Base-by-base conservation (phyloP, 2,888 invertebrate genomes). In the Willowsia nigromaculata region DNA sequence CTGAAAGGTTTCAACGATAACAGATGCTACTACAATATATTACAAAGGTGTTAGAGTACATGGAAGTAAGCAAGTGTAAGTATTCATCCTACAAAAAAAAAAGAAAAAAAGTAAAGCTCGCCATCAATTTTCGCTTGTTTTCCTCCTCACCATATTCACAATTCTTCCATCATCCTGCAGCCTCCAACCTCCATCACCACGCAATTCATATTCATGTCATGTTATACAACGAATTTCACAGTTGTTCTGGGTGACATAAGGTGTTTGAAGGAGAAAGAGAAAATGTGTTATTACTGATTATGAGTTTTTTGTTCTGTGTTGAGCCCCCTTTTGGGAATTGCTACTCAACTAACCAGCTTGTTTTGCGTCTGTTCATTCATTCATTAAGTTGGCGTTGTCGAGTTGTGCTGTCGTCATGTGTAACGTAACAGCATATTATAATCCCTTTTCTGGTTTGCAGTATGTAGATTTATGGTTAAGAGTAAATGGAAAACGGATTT, bases 161-260 rank as follows among this genome's bases (percentile, higher is more conserved):
- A 22, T 18, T 30, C 33, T n/a, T 27, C 30, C 33, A 13, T 62
- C 9, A 1, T 53, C 15, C 2, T 50, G 9, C 22, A n/a, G n/a
- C 53, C 53, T 18, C 22, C 53, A 53, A 18, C 1, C 22, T 53
- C 1, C 53, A 11, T 18, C 53, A 18, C 53, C 22, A 2, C 59
- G 27, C 27, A 27, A 59, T 59, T 59, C 40, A 74, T 27, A 74
- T 74, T 74, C 74, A 40, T 74, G 74, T 74, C 74, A 3, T 22
- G 74, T 74, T 18, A 7, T 40, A 53, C n/a, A 53, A 13, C n/a
- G 40, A n/a, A 71, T 71, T 71, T 37, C 9, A 71, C 71, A 71
- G 40, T 71, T 71, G 71, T 71, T 71, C 15, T 15, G 30, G 43
- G 43, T n/a, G 43, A 43, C 43, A 43, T 13, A 43, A 9, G 43